Evolutionary conservation across 1,140 invertebrate species (phyloP), one percentile per base, ranked within the genome.

Genomic region (Contarinia nasturtii): DNA sequence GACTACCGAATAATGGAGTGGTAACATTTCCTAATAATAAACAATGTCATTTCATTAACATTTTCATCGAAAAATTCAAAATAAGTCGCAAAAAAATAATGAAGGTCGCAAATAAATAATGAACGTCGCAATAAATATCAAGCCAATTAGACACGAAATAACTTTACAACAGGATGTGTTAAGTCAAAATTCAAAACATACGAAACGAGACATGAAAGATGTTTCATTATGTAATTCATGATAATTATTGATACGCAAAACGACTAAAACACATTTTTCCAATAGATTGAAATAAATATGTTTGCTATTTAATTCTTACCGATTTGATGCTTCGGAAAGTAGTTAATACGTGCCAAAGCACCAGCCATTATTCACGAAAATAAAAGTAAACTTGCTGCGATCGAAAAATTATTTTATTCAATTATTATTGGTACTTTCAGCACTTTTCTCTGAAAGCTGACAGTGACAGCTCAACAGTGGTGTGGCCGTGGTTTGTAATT

Each of bases 361-460:
- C 73, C 69, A 67, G 75, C 74, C 75, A 78, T 78, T 63, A 73
- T 73, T 60, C 47, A 43, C 46, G 5, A n/a, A 19, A 43, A 18
- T 5, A 43, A 8, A 43, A 20, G 7, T 43, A 20, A 18, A 18
- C 18, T 43, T 21, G n/a, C 11, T 18, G 7, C 41, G n/a, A 2
- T 43, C 41, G 18, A 43, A 40, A 40, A 40, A 7, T n/a, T n/a
- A n/a, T n/a, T 40, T 40, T 40, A 15, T n/a, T 15, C 37, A 40
- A 40, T n/a, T 5, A n/a, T 5, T 27, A 27, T 27, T 27, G 27
- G 27, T 27, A 27, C 4, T 10, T 27, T 27, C 27, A 27, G 27
- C 10, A 27, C 3, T 27, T 27, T 27, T 27, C 10, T 27, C 27
- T 27, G 10, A 10, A 27, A 27, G 10, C 27, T 27, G 27, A 27